phyloP scores from a whole-genome alignment of 2,113 vertebrate species.

The Lathamus discolor region DNA sequence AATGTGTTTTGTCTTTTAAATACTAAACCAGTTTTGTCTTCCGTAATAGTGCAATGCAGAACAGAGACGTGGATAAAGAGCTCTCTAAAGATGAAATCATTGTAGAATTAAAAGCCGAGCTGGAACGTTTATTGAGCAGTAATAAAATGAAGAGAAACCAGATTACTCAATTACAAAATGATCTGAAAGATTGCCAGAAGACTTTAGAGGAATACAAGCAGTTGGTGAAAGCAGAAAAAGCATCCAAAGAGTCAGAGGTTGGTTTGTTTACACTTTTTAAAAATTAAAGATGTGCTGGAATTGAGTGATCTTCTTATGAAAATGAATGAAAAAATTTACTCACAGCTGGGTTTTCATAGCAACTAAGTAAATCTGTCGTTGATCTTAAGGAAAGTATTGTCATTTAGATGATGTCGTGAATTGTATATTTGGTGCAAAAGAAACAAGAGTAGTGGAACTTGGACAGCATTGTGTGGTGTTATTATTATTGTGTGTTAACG shows the following conservation, averaged over 20 bases:
- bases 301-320: background rate
- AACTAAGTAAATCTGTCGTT: background rate
- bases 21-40: background rate
- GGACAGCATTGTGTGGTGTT: background rate
- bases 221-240: slow-evolving; percentile 71
- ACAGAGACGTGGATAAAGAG: slow-evolving; percentile 64
- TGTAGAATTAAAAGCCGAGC: slow-evolving; percentile 80
- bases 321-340: background rate
- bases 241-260: slow-evolving; percentile 67
- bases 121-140: slow-evolving; percentile 85
- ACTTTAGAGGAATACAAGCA: slow-evolving; percentile 73
- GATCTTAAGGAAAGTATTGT: background rate
- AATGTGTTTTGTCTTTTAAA: background rate
- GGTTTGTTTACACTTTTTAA: background rate
- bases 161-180: slow-evolving; percentile 82
- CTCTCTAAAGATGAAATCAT: slow-evolving; percentile 82
- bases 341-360: background rate
- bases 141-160: slow-evolving; percentile 86
- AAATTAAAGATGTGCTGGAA: background rate
- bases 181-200: slow-evolving; percentile 75
- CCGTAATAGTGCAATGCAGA: slow-evolving; percentile 49
- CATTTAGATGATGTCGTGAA: background rate
- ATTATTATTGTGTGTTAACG: background rate
- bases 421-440: background rate
- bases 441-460: background rate